phyloP scores from a whole-genome alignment of 2,888 invertebrate genomes.

The Steinernema hermaphroditum region DNA sequence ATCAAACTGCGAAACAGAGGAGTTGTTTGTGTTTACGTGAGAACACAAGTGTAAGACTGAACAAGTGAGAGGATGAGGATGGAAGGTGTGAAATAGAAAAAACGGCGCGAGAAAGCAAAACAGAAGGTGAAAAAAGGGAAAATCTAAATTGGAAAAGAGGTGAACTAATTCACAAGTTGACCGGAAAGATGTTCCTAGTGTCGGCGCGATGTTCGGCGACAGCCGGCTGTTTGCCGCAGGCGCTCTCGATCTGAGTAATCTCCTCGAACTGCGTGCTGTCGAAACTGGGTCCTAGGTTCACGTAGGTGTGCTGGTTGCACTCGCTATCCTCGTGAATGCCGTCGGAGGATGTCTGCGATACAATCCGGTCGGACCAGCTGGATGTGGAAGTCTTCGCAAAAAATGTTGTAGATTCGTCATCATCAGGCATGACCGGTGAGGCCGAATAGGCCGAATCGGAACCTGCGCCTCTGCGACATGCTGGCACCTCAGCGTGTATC shows the following conservation, averaged over 20 bases:
- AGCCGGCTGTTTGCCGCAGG: not conserved
- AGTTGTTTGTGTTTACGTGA: constrained; percentile 22
- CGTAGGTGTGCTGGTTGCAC: constrained; percentile 46
- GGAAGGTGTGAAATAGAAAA: constrained; percentile 28
- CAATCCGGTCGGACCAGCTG: constrained; percentile 17
- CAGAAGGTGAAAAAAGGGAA: constrained; percentile 27
- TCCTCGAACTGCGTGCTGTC: constrained; percentile 50
- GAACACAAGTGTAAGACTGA: constrained; percentile 40
- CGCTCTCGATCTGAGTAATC: constrained; percentile 33
- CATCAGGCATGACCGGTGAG: constrained; percentile 44
- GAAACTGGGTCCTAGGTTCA: constrained; percentile 41
- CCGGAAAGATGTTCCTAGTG: constrained; percentile 30
- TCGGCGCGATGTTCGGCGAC: not conserved
- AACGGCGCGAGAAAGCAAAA: constrained; percentile 24
- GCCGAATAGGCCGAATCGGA: constrained; percentile 53
- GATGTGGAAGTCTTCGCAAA: not conserved
- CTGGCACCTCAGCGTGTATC: constrained; percentile 18
- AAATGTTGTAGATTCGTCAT: not conserved
- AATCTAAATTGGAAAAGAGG: not conserved
- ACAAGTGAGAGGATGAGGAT: constrained; percentile 33
- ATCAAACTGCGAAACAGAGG: not conserved
- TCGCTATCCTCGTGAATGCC: constrained; percentile 29
- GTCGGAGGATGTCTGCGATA: constrained; percentile 35
- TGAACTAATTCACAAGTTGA: constrained; percentile 19
- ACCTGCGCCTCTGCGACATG: constrained; percentile 8